These are phyloP conservation scores for Sebastiscus albofasciatus DNA, from an alignment of 2,797 vertebrate species.

Conservation along the genomic window DNA sequence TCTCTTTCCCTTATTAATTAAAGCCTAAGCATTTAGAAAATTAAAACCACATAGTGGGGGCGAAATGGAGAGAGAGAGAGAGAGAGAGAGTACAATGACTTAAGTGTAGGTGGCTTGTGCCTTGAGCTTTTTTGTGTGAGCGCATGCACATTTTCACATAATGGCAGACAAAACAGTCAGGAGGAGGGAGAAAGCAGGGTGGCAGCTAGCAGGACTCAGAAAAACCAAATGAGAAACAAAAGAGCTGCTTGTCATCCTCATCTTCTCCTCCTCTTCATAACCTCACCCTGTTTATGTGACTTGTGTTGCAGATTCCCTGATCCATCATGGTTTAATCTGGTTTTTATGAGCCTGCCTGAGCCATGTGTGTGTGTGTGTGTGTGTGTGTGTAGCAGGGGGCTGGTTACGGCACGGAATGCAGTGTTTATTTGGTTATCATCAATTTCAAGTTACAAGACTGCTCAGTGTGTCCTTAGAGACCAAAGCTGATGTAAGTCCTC, in stretches of 20 bases:
- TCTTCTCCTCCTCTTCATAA: constrained; percentile 48
- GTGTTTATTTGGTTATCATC: constrained; percentile 21
- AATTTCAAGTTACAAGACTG: constrained; percentile 8
- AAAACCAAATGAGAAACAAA: constrained; percentile 41
- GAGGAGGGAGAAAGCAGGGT: constrained; percentile 10
- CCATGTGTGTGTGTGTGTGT: background rate
- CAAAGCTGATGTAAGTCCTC: constrained; percentile 9
- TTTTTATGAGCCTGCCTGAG: constrained; percentile 49
- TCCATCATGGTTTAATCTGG: constrained; percentile 61
- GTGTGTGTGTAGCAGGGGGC: background rate
- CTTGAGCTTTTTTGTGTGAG: constrained; percentile 38
- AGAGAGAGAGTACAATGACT: constrained; percentile 25
- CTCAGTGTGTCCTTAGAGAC: constrained; percentile 20
- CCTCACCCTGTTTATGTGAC: constrained; percentile 56
- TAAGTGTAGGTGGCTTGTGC: constrained; percentile 52
- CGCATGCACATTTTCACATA: constrained; percentile 1
- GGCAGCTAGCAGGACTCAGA: background rate
- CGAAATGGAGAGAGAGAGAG: constrained; percentile 11
- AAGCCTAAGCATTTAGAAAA: constrained; percentile 64
- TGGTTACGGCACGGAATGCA: background rate
- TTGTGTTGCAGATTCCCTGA: constrained; percentile 38
- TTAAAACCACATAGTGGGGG: constrained; percentile 46
- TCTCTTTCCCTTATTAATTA: constrained; percentile 69
- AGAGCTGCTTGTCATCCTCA: constrained; percentile 43
- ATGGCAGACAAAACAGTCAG: constrained; percentile 37